phyloP scores from a whole-genome alignment of 2,888 invertebrate species.

The Phymatocera aterrima region DNA sequence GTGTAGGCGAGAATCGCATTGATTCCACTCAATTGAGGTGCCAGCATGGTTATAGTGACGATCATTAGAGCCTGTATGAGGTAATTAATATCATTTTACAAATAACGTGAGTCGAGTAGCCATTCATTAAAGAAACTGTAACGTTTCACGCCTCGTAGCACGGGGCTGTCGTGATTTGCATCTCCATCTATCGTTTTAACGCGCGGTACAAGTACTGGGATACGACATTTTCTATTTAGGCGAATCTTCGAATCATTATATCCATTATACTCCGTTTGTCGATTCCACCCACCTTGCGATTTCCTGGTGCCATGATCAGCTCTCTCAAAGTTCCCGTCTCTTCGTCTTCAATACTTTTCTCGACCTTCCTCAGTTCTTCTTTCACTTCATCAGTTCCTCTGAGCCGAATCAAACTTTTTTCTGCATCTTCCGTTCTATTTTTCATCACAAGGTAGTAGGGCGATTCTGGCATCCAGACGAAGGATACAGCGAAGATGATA shows the following conservation, averaged over 20 bases:
- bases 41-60: background rate
- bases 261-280: background rate
- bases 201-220: too few species aligned
- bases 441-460: constrained; percentile 53
- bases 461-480: constrained; percentile 55
- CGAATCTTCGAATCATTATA: too few species aligned
- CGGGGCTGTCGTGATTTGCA: too few species aligned
- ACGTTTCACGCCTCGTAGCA: too few species aligned
- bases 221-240: too few species aligned
- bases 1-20: background rate
- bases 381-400: constrained; percentile 32
- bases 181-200: too few species aligned
- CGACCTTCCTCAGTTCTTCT: constrained; percentile 45
- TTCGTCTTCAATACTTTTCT: constrained; percentile 21
- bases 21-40: background rate
- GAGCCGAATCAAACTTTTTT: constrained; percentile 48
- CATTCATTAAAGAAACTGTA: too few species aligned
- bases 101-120: background rate
- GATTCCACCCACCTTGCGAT: constrained; percentile 11
- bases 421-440: constrained; percentile 21
- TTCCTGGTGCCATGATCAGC: constrained; percentile 33
- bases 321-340: constrained; percentile 43
- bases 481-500: constrained; percentile 21
- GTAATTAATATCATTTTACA: background rate
- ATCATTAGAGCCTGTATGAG: constrained; percentile 21